Conservation (phyloP, 53 echinoderm and acorn worm species). For the Paracentrotus lividus region DNA sequence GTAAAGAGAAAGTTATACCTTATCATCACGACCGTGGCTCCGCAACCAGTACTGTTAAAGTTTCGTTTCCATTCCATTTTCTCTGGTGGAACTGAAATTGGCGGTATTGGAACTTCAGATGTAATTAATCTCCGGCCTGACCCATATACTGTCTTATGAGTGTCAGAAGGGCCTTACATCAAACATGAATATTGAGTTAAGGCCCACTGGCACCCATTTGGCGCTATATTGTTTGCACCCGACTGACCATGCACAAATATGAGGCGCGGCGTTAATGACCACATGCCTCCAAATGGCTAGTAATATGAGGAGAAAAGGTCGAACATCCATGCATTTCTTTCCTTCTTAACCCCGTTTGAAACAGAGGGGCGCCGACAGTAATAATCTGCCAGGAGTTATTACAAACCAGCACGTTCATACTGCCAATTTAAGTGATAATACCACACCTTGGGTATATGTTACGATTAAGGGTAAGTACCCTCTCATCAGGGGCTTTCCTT, state of each 20-base stretch:
- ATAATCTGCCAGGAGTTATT: slow-evolving; percentile 24
- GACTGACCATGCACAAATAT: slow-evolving; percentile 27
- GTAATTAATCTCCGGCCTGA: slow-evolving; percentile 26
- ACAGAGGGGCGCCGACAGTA: slow-evolving; percentile 14
- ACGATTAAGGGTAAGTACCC: background rate
- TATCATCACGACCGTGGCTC: too few relatives aligned
- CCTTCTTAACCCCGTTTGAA: background rate
- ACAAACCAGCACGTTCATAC: background rate
- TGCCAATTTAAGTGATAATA: background rate
- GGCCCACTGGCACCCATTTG: too few relatives aligned
- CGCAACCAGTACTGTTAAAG: background rate
- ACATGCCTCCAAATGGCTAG: slow-evolving; percentile 29
- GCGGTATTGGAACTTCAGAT: background rate
- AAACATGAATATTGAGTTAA: too few relatives aligned
- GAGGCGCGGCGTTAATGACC: slow-evolving; percentile 12
- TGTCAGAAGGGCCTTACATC: too few relatives aligned
- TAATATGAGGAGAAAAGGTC: slow-evolving; percentile 28
- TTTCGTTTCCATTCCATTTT: background rate
- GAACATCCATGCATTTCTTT: background rate
- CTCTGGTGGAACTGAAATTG: background rate
- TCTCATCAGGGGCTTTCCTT: background rate
- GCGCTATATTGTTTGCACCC: slow-evolving; percentile 17
- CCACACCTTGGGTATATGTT: background rate
- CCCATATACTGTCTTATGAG: too few relatives aligned
- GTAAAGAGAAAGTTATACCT: too few relatives aligned